A percentile compares a stretch with the other conserved stretches of the same genome.
phyloP scores from a whole-genome alignment of 2,797 vertebrate genomes.

The Crypturellus tataupa region DNA sequence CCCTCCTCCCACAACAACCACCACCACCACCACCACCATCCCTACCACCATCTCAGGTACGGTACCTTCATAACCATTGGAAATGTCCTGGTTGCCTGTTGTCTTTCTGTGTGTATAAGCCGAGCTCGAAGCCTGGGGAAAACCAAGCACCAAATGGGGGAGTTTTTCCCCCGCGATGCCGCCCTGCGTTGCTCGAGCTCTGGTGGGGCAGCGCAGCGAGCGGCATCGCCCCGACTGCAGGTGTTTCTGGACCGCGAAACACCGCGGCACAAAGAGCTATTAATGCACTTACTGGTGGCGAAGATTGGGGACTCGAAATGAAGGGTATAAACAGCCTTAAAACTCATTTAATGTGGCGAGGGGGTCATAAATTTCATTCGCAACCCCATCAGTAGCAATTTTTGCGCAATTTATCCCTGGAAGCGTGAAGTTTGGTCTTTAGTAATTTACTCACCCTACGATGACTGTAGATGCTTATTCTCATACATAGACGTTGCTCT shows the following conservation, averaged over 20 bases:
- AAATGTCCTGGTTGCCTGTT: slow-evolving; percentile 81
- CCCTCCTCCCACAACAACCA: slow-evolving; percentile 95
- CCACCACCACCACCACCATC: slow-evolving; percentile 88
- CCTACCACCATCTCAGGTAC: slow-evolving; percentile 95
- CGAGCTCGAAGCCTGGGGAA: slow-evolving; percentile 59
- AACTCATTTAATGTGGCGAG: fast-evolving
- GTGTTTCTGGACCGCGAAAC: background rate
- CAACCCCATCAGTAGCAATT: background rate
- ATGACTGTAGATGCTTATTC: background rate
- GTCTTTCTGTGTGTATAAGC: slow-evolving; percentile 75
- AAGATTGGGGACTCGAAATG: fast-evolving
- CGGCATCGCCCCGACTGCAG: background rate
- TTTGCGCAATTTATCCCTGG: background rate
- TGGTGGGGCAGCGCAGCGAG: fast-evolving
- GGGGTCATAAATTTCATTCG: background rate
- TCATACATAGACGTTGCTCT: background rate
- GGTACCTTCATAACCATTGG: slow-evolving; percentile 89
- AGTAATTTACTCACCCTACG: fast-evolving
- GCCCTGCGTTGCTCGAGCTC: background rate
- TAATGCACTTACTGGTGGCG: background rate
- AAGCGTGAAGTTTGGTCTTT: background rate
- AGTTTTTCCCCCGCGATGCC: background rate
- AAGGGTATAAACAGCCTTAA: background rate
- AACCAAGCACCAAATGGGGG: background rate
- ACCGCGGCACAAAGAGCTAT: background rate